Conservation (phyloP, 1,140 invertebrate species). For the Trypoxylus dichotomus region DNA sequence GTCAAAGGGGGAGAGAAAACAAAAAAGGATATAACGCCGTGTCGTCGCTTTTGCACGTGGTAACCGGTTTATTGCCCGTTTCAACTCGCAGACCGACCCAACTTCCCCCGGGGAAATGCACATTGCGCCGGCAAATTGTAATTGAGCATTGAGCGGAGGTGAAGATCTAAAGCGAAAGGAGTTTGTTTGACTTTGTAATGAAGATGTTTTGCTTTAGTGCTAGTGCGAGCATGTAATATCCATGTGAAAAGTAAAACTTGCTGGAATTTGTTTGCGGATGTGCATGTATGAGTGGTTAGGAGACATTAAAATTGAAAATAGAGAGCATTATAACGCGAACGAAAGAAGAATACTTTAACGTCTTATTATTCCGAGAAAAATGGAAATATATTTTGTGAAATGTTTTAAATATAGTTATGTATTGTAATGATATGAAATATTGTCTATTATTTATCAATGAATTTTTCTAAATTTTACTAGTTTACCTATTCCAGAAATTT, state of each 20-base stretch:
- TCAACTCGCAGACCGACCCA: neutral
- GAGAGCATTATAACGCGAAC: no score
- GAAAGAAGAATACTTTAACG: no score
- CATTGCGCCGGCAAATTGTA: conserved; percentile 4
- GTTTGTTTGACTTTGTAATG: conserved; percentile 19
- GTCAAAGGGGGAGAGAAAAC: neutral
- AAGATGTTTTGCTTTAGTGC: conserved; percentile 3
- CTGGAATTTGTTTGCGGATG: neutral
- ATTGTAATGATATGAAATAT: no score
- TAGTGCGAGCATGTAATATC: neutral
- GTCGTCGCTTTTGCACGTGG: conserved; percentile 9
- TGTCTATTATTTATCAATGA: no score
- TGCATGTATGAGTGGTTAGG: neutral
- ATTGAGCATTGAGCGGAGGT: neutral
- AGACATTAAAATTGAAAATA: no score
- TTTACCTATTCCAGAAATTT: no score
- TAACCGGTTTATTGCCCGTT: conserved; percentile 22
- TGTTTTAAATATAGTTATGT: no score
- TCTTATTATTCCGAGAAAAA: no score
- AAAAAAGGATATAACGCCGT: neutral
- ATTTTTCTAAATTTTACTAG: no score
- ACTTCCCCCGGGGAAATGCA: neutral
- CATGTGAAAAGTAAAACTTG: neutral
- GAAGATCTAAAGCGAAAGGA: conserved; percentile 8
- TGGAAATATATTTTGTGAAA: no score